These are phyloP conservation scores for Clavelina lepadiformis DNA, from an alignment of 23 tunicate genomes.

Conservation along the genomic window DNA sequence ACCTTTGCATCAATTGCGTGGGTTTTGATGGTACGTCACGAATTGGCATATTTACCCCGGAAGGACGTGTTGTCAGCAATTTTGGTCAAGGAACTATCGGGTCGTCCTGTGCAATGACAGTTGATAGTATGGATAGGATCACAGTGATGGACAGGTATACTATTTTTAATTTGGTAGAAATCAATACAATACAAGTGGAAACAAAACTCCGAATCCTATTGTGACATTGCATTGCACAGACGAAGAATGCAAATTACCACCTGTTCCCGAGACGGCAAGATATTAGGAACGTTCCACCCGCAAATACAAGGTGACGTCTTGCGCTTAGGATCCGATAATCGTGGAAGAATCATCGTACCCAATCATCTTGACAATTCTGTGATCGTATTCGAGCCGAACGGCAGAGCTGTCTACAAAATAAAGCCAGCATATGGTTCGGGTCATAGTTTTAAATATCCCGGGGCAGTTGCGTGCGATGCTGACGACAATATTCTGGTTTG, in stretches of 20 bases:
- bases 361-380: constrained; percentile 53
- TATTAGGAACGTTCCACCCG: constrained; percentile 15
- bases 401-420: constrained; percentile 11
- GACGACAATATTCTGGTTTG: constrained; percentile 58
- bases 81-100: constrained; percentile 54
- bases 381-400: constrained; percentile 26
- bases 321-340: constrained; percentile 31
- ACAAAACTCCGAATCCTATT: not conserved
- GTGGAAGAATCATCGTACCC: constrained; percentile 53
- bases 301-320: constrained; percentile 36
- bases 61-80: constrained; percentile 23
- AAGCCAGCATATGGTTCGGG: constrained; percentile 30
- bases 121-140: constrained; percentile 57
- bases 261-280: constrained; percentile 27
- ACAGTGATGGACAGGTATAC: constrained; percentile 56
- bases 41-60: constrained; percentile 63
- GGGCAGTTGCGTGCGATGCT: constrained; percentile 58
- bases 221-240: constrained; percentile 3
- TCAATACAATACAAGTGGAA: not conserved
- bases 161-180: not conserved
- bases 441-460: constrained; percentile 50
- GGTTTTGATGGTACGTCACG: constrained; percentile 60
- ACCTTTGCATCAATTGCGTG: constrained; percentile 58
- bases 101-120: constrained; percentile 51
- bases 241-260: constrained; percentile 43